phyloP scores from a whole-genome alignment of 1,140 invertebrate species.

The Berghia stephanieae region DNA sequence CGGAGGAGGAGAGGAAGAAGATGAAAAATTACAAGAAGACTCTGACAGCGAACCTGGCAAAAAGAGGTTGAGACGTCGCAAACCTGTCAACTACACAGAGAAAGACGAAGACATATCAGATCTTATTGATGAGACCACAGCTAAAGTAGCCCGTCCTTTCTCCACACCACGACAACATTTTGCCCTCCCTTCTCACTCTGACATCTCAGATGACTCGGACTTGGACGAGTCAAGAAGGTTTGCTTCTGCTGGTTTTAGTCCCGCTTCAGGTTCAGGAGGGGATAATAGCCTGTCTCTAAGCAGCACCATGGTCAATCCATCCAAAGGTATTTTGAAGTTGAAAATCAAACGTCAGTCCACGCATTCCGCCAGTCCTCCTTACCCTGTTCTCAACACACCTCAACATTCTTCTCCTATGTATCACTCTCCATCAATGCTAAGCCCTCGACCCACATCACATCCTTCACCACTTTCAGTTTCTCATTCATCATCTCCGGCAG shows the following conservation, averaged over 20 bases:
- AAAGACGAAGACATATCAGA: slow-evolving; percentile 33
- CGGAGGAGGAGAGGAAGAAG: background rate
- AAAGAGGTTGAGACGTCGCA: background rate
- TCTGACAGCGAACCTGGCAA: background rate
- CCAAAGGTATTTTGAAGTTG: slow-evolving; percentile 62
- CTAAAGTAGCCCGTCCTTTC: background rate
- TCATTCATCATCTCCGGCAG: no score
- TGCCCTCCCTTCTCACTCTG: slow-evolving; percentile 29
- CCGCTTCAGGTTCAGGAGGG: slow-evolving; percentile 37
- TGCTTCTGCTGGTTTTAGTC: slow-evolving; percentile 8
- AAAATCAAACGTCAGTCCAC: slow-evolving; percentile 59
- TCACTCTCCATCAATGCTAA: slow-evolving; percentile 27
- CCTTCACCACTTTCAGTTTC: slow-evolving; percentile 30
- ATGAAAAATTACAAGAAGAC: background rate
- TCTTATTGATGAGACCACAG: slow-evolving; percentile 18
- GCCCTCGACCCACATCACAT: slow-evolving; percentile 29
- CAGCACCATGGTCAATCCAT: slow-evolving; percentile 60
- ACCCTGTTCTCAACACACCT: slow-evolving; percentile 25
- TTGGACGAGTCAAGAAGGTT: slow-evolving; percentile 31
- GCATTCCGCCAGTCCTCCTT: slow-evolving; percentile 10
- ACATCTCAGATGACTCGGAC: slow-evolving; percentile 41
- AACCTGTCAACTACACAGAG: slow-evolving; percentile 30
- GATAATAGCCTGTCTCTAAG: slow-evolving; percentile 52
- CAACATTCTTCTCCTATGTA: slow-evolving; percentile 22
- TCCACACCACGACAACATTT: background rate